phyloP scores from a whole-genome alignment of 2,888 invertebrate genomes.

The Lomographa bimaculata region DNA sequence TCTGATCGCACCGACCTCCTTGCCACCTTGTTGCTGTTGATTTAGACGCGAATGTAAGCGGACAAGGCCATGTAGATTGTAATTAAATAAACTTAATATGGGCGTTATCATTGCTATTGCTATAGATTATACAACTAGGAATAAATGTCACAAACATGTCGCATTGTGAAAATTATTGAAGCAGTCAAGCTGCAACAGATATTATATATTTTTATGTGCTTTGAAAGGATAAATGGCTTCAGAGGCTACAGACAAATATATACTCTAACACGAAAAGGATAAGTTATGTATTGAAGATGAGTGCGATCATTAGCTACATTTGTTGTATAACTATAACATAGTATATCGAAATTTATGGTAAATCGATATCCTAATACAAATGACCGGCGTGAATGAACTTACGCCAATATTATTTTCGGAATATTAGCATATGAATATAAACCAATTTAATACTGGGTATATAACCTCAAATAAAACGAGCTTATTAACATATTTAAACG shows the following conservation, averaged over 20 bases:
- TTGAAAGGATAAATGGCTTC: too few species aligned
- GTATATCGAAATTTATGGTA: too few species aligned
- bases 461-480: constrained; percentile 28
- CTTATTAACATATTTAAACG: constrained; percentile 29
- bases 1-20: constrained; percentile 28
- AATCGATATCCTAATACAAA: background rate
- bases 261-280: too few species aligned
- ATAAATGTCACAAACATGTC: background rate
- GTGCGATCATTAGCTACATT: too few species aligned
- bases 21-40: constrained; percentile 31
- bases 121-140: background rate
- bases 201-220: too few species aligned
- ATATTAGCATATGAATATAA: constrained; percentile 26
- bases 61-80: constrained; percentile 10
- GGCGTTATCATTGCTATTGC: constrained; percentile 1
- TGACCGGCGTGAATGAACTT: constrained; percentile 27
- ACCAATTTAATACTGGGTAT: constrained; percentile 25
- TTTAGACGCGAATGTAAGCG: constrained; percentile 14
- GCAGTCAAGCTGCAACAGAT: background rate
- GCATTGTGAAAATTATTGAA: background rate
- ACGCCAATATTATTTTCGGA: constrained; percentile 20
- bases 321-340: too few species aligned
- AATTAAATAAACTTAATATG: constrained; percentile 8
- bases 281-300: too few species aligned
- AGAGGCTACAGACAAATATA: too few species aligned